phyloP scores from a whole-genome alignment of 2,797 vertebrate species.

The Cyprinella venusta region DNA sequence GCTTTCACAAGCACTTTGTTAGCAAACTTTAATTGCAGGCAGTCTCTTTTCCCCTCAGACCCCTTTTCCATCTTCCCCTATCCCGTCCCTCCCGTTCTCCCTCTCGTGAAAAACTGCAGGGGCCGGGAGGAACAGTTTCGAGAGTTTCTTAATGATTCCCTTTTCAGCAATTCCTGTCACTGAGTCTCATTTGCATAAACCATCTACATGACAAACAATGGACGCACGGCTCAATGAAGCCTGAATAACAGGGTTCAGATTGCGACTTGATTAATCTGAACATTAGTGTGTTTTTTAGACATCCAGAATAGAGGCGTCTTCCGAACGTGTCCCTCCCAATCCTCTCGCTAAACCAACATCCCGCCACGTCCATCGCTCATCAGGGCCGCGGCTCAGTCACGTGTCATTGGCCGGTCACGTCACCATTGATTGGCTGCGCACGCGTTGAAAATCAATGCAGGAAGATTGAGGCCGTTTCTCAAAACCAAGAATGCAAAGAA shows the following conservation, averaged over 20 bases:
- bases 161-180: constrained; percentile 62
- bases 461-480: too few species aligned
- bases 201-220: constrained; percentile 71
- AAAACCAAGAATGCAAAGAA: too few species aligned
- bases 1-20: constrained; percentile 53
- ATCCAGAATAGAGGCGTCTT: constrained; percentile 43
- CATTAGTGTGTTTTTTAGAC: constrained; percentile 63
- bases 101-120: constrained; percentile 11
- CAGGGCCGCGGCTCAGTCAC: constrained; percentile 50
- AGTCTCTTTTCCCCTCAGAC: constrained; percentile 67
- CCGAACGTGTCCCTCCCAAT: constrained; percentile 25
- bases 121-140: constrained; percentile 19
- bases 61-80: constrained; percentile 51
- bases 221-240: constrained; percentile 72
- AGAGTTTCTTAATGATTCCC: constrained; percentile 59
- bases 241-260: constrained; percentile 78
- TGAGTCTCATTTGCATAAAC: constrained; percentile 66
- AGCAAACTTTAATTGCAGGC: constrained; percentile 56
- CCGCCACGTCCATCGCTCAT: constrained; percentile 52
- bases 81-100: constrained; percentile 60
- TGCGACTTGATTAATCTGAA: constrained; percentile 66
- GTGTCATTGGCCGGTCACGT: constrained; percentile 42
- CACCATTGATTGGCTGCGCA: constrained; percentile 52
- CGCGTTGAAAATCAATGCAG: constrained; percentile 26
- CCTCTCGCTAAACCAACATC: constrained; percentile 58